phyloP scores from a whole-genome alignment of 2,797 vertebrate species.

The Sparus aurata region DNA sequence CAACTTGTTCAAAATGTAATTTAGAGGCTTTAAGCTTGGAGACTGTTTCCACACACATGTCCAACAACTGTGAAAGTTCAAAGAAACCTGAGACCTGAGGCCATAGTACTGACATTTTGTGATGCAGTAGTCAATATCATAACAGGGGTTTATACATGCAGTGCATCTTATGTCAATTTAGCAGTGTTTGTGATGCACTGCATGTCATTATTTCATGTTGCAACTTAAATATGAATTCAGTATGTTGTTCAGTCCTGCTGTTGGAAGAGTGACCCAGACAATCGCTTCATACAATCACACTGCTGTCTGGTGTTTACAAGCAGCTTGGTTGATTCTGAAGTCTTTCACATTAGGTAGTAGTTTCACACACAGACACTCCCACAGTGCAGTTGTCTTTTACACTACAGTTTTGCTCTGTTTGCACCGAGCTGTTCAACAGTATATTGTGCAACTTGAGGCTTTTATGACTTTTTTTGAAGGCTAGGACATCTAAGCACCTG shows the following conservation, averaged over 20 bases:
- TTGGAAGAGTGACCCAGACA: neutral
- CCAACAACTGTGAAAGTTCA: neutral
- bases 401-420: constrained; percentile 13
- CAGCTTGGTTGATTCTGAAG: neutral
- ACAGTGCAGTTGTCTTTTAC: constrained; percentile 16
- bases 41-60: neutral
- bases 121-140: neutral
- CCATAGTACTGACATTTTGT: neutral
- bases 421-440: constrained; percentile 25
- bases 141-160: neutral
- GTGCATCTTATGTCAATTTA: neutral
- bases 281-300: neutral
- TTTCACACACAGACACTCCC: constrained; percentile 30
- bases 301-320: neutral
- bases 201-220: neutral
- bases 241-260: neutral
- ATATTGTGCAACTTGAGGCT: constrained; percentile 23
- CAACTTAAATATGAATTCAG: constrained; percentile 1
- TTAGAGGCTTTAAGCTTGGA: too few relatives aligned
- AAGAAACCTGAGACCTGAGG: neutral
- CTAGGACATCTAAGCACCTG: constrained; percentile 14
- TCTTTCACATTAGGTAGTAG: constrained; percentile 9
- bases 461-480: constrained; percentile 5
- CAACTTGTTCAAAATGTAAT: neutral
- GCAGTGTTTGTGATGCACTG: neutral